These are phyloP conservation scores for Dynastes hyllus DNA, from an alignment of 2,888 invertebrate species.

Conservation along the genomic window DNA sequence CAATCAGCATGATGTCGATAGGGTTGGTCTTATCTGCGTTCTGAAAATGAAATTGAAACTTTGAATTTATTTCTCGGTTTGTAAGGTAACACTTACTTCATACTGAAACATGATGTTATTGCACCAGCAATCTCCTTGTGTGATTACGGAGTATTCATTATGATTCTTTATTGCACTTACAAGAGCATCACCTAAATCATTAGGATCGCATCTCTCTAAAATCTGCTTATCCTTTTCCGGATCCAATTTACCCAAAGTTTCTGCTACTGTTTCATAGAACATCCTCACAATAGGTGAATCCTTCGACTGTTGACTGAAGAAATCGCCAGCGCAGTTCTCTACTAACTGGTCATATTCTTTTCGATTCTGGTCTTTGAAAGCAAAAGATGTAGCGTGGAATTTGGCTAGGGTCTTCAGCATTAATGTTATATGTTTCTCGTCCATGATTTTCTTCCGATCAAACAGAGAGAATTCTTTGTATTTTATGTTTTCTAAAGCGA, in stretches of 20 bases:
- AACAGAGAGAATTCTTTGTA: slow-evolving; percentile 49
- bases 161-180: neutral
- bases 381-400: slow-evolving; percentile 49
- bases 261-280: neutral
- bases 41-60: slow-evolving; percentile 9
- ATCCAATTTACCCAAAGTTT: slow-evolving; percentile 33
- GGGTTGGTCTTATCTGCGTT: slow-evolving; percentile 22
- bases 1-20: slow-evolving; percentile 41
- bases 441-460: slow-evolving; percentile 47
- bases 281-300: neutral
- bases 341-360: slow-evolving; percentile 28
- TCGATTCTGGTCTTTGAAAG: slow-evolving; percentile 45
- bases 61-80: neutral
- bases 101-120: slow-evolving; percentile 56
- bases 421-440: slow-evolving; percentile 44
- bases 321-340: slow-evolving; percentile 10
- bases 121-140: slow-evolving; percentile 55
- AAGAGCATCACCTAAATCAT: neutral
- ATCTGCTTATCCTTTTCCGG: slow-evolving; percentile 31
- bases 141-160: slow-evolving; percentile 50
- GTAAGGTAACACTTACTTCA: slow-evolving; percentile 51
- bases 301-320: slow-evolving; percentile 3
- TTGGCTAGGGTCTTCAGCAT: slow-evolving; percentile 46
- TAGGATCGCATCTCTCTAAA: slow-evolving; percentile 3
- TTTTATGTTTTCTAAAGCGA: slow-evolving; percentile 51